Evolutionary conservation across 1,140 invertebrate species (phyloP), one percentile per base, ranked within the genome.

Genomic region (Drosophila quadrilineata): DNA sequence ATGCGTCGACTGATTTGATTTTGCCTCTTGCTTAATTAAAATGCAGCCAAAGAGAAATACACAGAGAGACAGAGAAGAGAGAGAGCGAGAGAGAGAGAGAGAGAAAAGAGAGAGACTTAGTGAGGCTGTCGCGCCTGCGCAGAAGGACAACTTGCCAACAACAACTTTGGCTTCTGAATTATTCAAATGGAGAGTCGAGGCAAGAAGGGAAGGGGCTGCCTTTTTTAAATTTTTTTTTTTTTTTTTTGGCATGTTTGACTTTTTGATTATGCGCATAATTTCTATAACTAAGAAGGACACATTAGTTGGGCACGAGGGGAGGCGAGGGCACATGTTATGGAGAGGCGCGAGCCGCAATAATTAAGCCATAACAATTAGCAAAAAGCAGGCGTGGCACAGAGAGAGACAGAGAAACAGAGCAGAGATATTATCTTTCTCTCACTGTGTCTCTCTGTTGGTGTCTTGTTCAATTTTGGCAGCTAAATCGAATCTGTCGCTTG

Each of bases 221-320:
- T n/a, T n/a, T n/a, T n/a, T n/a, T n/a, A n/a, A n/a, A n/a, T n/a
- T n/a, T n/a, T n/a, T n/a, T n/a, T n/a, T n/a, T n/a, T n/a, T n/a
- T n/a, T 74, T 84, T 84, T 84, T 84, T 77, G 65, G 69, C 62
- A 69, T 84, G 64, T 85, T n/a, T 75, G 79, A 79, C 77, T 84
- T 49, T 68, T 74, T 87, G 82, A 87, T 87, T 87, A 87, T 87
- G 84, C 84, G 84, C 84, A 87, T 87, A 87, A 87, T 82, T 75
- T 82, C n/a, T n/a, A n/a, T n/a, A n/a, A n/a, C n/a, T n/a, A n/a
- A n/a, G n/a, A n/a, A n/a, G n/a, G n/a, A n/a, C n/a, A n/a, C n/a
- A n/a, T n/a, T n/a, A n/a, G n/a, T n/a, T n/a, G n/a, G 71, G 41
- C 35, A 26, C 36, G 36, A 62, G 53, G 9, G 6, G 29, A 3